Percentiles rank a stretch among this genome's conserved stretches.
These are phyloP conservation scores for Autographa pulchrina DNA, from an alignment of 2,888 invertebrate genomes.

Conservation along the genomic window DNA sequence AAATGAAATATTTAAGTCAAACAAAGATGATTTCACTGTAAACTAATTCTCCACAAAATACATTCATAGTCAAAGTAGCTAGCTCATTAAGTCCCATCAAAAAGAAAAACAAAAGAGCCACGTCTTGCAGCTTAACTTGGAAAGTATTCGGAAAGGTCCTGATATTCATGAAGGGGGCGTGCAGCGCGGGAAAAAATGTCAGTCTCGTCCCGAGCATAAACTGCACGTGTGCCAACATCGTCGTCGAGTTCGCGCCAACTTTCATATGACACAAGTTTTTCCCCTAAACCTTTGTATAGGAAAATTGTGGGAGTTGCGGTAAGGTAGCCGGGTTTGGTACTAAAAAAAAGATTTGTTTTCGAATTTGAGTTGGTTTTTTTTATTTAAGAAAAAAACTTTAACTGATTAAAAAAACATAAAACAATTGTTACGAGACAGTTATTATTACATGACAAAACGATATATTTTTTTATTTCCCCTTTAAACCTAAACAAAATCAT, in stretches of 20 bases:
- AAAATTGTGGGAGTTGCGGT: conserved; percentile 45
- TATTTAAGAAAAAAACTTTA: no score
- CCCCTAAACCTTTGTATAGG: conserved; percentile 62
- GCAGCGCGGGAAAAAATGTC: conserved; percentile 69
- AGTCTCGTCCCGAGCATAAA: conserved; percentile 77
- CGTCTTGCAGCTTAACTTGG: conserved; percentile 49
- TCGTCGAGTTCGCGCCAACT: conserved; percentile 76
- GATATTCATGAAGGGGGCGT: conserved; percentile 68
- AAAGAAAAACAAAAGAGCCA: conserved; percentile 39
- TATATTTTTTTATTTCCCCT: no score
- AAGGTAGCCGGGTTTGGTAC: conserved; percentile 50
- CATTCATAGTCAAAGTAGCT: neutral
- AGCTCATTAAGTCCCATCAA: conserved; percentile 25
- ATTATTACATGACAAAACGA: no score
- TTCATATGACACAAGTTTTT: conserved; percentile 81
- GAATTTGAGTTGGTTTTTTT: no score
- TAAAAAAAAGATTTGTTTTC: neutral
- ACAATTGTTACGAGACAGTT: no score
- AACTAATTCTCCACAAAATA: neutral
- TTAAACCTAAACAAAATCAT: no score
- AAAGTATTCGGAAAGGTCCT: conserved; percentile 45
- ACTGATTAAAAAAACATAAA: no score
- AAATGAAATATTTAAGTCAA: no score
- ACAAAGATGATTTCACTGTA: neutral
- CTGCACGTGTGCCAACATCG: conserved; percentile 77